A percentile compares a stretch with the other conserved stretches of the same genome.
phyloP scores from a whole-genome alignment of 2,888 invertebrate species.

The Digitonthophagus gazella region DNA sequence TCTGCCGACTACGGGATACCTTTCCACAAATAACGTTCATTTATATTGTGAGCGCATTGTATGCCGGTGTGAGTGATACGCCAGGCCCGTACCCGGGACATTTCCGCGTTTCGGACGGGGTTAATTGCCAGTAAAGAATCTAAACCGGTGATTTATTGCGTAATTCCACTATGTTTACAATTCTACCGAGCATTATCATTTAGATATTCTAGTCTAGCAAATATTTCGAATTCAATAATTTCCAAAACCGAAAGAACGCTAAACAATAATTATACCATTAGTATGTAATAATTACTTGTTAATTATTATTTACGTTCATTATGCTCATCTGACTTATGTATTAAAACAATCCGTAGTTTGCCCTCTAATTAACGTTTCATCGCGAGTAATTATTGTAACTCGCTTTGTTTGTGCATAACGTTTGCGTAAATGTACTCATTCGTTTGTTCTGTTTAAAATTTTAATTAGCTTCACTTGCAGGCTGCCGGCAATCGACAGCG shows the following conservation, averaged over 20 bases:
- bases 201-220: too few species aligned
- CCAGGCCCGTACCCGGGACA: constrained; percentile 1
- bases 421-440: not conserved
- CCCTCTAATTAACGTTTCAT: not conserved
- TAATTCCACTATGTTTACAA: not conserved
- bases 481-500: not conserved
- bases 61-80: not conserved
- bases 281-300: too few species aligned
- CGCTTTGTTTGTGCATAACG: not conserved
- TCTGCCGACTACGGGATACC: constrained; percentile 3
- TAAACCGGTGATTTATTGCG: not conserved
- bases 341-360: not conserved
- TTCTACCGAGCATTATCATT: not conserved
- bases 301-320: not conserved
- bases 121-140: not conserved
- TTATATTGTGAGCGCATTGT: not conserved
- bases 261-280: too few species aligned
- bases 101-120: not conserved
- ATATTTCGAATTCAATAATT: too few species aligned
- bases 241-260: too few species aligned
- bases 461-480: not conserved
- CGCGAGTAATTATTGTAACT: not conserved
- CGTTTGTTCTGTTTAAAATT: not conserved
- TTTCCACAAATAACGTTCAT: constrained; percentile 12
- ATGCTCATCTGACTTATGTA: not conserved